phyloP scores from a whole-genome alignment of 2,797 vertebrate species.

The Acanthurus tractus region DNA sequence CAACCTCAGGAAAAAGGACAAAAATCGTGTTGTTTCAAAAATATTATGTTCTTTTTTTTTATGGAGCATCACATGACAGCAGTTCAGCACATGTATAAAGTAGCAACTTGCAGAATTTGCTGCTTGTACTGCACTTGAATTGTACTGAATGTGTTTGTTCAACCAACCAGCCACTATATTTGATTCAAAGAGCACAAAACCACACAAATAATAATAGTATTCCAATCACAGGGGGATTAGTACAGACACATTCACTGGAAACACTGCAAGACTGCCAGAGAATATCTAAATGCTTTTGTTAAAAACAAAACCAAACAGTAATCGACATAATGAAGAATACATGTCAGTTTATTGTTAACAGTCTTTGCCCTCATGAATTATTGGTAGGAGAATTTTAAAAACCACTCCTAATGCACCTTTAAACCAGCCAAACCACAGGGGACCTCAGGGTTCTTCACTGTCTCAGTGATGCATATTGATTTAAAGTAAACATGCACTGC shows the following conservation, averaged over 20 bases:
- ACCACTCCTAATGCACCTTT: conserved; percentile 54
- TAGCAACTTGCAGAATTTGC: too few species aligned
- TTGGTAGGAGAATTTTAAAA: conserved; percentile 48
- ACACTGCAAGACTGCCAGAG: background rate
- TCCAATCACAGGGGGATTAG: background rate
- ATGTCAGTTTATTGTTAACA: background rate
- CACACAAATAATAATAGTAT: background rate
- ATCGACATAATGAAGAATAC: conserved; percentile 30
- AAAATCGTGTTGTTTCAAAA: background rate
- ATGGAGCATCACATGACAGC: background rate
- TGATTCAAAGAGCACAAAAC: background rate
- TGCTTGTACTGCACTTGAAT: background rate
- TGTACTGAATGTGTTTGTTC: background rate
- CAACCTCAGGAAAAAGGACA: background rate
- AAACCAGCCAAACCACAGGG: conserved; percentile 32
- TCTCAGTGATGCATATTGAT: conserved; percentile 59
- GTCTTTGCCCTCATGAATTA: conserved; percentile 46
- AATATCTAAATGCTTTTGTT: background rate
- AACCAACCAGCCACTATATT: background rate
- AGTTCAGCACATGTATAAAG: background rate
- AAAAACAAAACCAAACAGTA: background rate
- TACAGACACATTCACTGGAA: background rate
- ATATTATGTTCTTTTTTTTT: background rate
- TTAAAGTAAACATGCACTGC: conserved; percentile 40
- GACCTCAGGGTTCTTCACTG: conserved; percentile 41